Evolutionary conservation across 1,140 invertebrate species (phyloP).

Genomic region (Hermatobates lingyangjiaoensis): DNA sequence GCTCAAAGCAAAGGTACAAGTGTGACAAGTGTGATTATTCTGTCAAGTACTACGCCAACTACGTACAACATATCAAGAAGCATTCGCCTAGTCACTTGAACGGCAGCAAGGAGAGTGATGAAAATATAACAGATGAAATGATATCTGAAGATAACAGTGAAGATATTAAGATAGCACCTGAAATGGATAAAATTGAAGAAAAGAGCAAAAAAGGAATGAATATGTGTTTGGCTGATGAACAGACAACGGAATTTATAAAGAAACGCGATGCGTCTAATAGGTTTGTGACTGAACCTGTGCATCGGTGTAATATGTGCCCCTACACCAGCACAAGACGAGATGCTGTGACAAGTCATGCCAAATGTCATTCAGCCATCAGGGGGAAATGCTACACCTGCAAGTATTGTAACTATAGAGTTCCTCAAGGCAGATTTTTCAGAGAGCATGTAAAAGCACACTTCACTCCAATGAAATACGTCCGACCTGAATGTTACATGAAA

Average conservation of each 20-base stretch:
- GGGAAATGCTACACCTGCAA: constrained; percentile 44
- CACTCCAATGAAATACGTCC: constrained; percentile 32
- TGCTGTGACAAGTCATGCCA: constrained; percentile 50
- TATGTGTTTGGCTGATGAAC: constrained; percentile 32
- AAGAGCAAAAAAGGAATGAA: constrained; percentile 25
- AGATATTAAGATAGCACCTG: no score
- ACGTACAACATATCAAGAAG: constrained; percentile 56
- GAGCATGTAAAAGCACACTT: constrained; percentile 69
- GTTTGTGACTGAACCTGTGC: constrained; percentile 22
- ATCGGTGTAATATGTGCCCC: constrained; percentile 52
- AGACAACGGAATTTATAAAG: constrained; percentile 26
- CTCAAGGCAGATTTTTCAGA: constrained; percentile 52
- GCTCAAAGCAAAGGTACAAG: constrained; percentile 60
- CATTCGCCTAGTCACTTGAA: constrained; percentile 40
- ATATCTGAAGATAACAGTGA: constrained; percentile 1
- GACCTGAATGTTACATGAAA: constrained; percentile 38
- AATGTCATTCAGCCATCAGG: constrained; percentile 40
- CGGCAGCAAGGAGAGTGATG: constrained; percentile 1
- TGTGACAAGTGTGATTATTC: constrained; percentile 77
- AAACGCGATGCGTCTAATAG: constrained; percentile 26
- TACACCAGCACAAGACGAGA: constrained; percentile 54
- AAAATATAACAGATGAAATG: constrained; percentile 23
- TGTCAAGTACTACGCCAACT: constrained; percentile 68
- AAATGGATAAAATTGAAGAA: constrained; percentile 8
- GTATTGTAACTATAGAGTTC: constrained; percentile 65